Evolutionary conservation across 2,888 invertebrate species (phyloP).

Genomic region (Emmelina monodactyla): DNA sequence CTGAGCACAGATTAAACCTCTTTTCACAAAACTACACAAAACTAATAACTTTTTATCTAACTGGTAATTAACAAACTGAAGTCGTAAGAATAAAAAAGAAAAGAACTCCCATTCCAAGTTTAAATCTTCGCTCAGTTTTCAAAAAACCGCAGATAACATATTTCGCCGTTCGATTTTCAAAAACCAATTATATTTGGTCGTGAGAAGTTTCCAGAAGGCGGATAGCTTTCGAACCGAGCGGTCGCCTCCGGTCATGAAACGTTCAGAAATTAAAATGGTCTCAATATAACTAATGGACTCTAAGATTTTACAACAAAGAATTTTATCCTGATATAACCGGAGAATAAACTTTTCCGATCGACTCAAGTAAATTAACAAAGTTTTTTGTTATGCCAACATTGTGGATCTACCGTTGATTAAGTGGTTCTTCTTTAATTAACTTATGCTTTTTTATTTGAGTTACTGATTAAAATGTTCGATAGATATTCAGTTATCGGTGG

Average conservation of each 20-base stretch:
- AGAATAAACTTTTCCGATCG: conserved; percentile 10
- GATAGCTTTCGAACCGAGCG: conserved; percentile 10
- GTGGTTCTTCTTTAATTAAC: conserved; percentile 1
- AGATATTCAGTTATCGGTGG: too few species aligned
- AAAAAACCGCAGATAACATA: background rate
- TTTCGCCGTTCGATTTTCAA: conserved; percentile 15
- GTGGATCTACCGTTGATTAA: background rate
- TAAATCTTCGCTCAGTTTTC: too few species aligned
- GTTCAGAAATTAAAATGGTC: conserved; percentile 14
- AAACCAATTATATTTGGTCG: conserved; percentile 26
- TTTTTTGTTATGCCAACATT: conserved; percentile 20
- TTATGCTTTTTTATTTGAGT: conserved; percentile 1
- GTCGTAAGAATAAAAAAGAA: too few species aligned
- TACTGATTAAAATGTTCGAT: too few species aligned
- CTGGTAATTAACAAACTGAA: too few species aligned
- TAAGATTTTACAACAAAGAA: conserved; percentile 26
- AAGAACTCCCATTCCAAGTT: background rate
- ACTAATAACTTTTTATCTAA: too few species aligned
- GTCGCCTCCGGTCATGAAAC: conserved; percentile 7
- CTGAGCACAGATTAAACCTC: too few species aligned
- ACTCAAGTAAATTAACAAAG: conserved; percentile 23
- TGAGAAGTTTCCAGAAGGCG: conserved; percentile 18
- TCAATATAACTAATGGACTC: conserved; percentile 16
- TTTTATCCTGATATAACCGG: conserved; percentile 18
- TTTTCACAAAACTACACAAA: too few species aligned